Evolutionary conservation across 1,140 invertebrate genomes (phyloP).

Genomic region (Hypsibius dujardini): DNA sequence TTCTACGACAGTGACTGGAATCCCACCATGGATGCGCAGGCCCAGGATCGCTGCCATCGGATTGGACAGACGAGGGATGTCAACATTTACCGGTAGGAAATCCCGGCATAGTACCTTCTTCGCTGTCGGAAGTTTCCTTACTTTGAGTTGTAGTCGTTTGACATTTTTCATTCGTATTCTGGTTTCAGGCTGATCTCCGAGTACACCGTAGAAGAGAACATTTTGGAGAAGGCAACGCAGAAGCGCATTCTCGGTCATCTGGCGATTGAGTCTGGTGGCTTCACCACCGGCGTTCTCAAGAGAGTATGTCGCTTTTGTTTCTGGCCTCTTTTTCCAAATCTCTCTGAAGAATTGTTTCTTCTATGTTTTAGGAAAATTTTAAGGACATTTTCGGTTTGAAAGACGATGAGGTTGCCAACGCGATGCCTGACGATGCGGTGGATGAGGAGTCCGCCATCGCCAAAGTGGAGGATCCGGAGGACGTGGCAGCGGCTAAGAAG

Average conservation of each 20-base stretch:
- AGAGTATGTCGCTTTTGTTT: conserved; percentile 41
- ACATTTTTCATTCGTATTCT: conserved; percentile 20
- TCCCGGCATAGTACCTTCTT: no score
- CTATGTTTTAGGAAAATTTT: conserved; percentile 17
- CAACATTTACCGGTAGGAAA: conserved; percentile 71
- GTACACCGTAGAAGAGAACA: conserved; percentile 96
- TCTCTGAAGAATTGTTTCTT: conserved; percentile 15
- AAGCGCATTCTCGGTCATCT: conserved; percentile 86
- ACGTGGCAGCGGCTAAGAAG: conserved; percentile 69
- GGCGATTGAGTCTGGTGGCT: conserved; percentile 96
- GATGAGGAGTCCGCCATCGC: conserved; percentile 47
- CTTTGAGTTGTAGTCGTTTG: conserved; percentile 16
- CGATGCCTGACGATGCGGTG: conserved; percentile 3
- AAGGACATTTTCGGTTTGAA: background rate
- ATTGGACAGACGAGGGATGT: conserved; percentile 99
- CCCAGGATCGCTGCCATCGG: conserved; percentile 91
- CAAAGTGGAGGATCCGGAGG: conserved; percentile 79
- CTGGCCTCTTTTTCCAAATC: conserved; percentile 11
- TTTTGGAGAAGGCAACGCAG: conserved; percentile 94
- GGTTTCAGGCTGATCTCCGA: conserved; percentile 64
- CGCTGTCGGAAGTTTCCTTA: background rate
- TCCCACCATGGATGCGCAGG: conserved; percentile 98
- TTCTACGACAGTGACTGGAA: conserved; percentile 99
- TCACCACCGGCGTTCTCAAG: conserved; percentile 93
- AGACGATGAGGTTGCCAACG: conserved; percentile 13